Conservation (phyloP, 2,797 vertebrate species). For the Microchirus variegatus region DNA sequence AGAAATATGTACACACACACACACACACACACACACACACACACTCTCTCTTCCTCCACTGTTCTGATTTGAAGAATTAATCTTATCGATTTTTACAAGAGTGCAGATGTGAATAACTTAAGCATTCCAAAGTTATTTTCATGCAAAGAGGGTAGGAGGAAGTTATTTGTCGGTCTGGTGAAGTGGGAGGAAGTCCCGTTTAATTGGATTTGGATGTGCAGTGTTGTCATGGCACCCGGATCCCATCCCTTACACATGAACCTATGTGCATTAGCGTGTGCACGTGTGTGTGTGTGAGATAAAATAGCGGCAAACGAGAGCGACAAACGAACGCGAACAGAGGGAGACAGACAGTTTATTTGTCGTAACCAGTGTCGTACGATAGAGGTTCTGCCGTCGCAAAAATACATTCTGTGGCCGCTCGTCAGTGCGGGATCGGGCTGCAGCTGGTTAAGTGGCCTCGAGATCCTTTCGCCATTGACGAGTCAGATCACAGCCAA, state of each 20-base stretch:
- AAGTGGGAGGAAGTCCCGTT: constrained; percentile 81
- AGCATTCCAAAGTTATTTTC: constrained; percentile 68
- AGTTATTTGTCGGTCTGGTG: constrained; percentile 77
- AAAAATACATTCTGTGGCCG: constrained; percentile 61
- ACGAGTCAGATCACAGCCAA: constrained; percentile 69
- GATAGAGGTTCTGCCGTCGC: constrained; percentile 37
- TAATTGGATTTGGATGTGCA: constrained; percentile 84
- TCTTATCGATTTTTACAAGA: constrained; percentile 61
- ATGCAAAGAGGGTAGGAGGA: constrained; percentile 65
- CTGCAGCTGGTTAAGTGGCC: constrained; percentile 75
- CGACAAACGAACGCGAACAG: constrained; percentile 4
- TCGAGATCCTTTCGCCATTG: constrained; percentile 58
- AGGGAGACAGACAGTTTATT: constrained; percentile 26
- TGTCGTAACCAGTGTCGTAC: constrained; percentile 53
- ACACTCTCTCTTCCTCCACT: constrained; percentile 21
- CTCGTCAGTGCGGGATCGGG: constrained; percentile 57
- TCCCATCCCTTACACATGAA: constrained; percentile 71
- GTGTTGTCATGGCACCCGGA: constrained; percentile 83
- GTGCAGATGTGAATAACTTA: constrained; percentile 69
- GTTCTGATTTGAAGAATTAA: constrained; percentile 62
- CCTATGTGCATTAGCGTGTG: constrained; percentile 8
- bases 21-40: neutral
- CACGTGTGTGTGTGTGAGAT: neutral
- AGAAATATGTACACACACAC: constrained; percentile 23
- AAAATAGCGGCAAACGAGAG: constrained; percentile 16